phyloP scores from a whole-genome alignment of 2,113 vertebrate species.

The Ciconia stormi region DNA sequence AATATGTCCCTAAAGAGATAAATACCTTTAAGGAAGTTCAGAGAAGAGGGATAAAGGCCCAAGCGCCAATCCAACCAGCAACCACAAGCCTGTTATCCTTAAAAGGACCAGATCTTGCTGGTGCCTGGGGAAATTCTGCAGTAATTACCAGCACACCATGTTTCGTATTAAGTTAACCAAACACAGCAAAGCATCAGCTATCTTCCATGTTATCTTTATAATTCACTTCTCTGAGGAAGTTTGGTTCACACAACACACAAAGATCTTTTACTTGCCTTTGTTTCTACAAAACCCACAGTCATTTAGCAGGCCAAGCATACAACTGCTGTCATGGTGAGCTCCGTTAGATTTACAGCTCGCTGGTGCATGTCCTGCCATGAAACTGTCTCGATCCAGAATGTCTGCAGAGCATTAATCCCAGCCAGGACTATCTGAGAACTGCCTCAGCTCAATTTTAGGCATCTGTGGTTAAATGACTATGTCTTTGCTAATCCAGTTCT shows the following conservation, averaged over 20 bases:
- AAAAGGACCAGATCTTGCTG: not conserved
- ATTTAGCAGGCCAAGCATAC: not conserved
- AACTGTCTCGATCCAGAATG: not conserved
- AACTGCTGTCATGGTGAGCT: not conserved
- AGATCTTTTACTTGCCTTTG: not conserved
- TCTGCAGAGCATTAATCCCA: constrained; percentile 9
- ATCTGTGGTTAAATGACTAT: constrained; percentile 17
- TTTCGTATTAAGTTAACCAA: not conserved
- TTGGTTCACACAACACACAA: not conserved
- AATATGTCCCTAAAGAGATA: not conserved
- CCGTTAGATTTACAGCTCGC: not conserved
- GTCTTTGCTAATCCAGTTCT: constrained; percentile 8
- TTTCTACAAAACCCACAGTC: not conserved
- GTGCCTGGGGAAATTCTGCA: not conserved
- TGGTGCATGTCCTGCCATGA: not conserved
- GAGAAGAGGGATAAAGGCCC: not conserved
- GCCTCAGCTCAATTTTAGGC: not conserved
- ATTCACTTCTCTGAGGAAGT: not conserved
- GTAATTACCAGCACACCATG: not conserved
- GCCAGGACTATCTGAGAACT: not conserved
- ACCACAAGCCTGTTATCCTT: not conserved
- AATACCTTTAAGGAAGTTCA: not conserved
- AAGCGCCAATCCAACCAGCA: not conserved
- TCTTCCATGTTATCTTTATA: not conserved
- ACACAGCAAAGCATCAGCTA: not conserved